Evolutionary conservation across 2,888 invertebrate genomes (phyloP).

Genomic region (Lithophane socia): DNA sequence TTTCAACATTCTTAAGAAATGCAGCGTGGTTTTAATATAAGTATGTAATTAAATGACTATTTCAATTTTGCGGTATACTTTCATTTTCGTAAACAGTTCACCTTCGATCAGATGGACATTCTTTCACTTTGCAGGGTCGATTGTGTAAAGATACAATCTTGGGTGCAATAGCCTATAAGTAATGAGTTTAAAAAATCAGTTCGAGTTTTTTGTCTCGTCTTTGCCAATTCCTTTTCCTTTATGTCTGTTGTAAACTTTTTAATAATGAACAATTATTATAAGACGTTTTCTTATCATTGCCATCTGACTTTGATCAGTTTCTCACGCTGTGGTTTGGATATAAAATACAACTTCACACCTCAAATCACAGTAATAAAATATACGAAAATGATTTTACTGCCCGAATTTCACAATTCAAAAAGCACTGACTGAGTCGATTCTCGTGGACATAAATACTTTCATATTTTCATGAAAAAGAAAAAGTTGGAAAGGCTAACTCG

Average conservation of each 20-base stretch:
- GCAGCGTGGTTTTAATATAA: slow-evolving; percentile 6
- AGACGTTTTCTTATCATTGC: neutral
- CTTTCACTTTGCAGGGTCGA: slow-evolving; percentile 47
- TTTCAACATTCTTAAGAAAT: slow-evolving; percentile 40
- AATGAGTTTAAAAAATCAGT: neutral
- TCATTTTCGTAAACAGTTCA: slow-evolving; percentile 40
- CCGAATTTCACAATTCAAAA: neutral
- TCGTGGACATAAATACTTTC: neutral
- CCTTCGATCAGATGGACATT: slow-evolving; percentile 51
- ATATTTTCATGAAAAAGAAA: neutral
- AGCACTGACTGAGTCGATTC: neutral
- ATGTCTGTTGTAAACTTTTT: slow-evolving; percentile 1
- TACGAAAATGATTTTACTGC: neutral
- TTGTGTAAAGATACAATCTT: slow-evolving; percentile 28
- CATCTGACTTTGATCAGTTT: slow-evolving; percentile 26
- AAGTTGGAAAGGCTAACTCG: neutral
- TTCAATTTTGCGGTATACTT: slow-evolving; percentile 32
- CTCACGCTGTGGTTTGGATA: slow-evolving; percentile 25
- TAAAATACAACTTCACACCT: slow-evolving; percentile 40
- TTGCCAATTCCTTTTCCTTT: slow-evolving; percentile 6
- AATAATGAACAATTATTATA: slow-evolving; percentile 11
- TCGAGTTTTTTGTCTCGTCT: neutral
- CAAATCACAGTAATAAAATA: slow-evolving; percentile 14
- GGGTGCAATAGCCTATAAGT: neutral
- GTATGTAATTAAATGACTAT: slow-evolving; percentile 20